Evolutionary conservation across 2,888 invertebrate species (phyloP).

Genomic region (Agrotis puta): DNA sequence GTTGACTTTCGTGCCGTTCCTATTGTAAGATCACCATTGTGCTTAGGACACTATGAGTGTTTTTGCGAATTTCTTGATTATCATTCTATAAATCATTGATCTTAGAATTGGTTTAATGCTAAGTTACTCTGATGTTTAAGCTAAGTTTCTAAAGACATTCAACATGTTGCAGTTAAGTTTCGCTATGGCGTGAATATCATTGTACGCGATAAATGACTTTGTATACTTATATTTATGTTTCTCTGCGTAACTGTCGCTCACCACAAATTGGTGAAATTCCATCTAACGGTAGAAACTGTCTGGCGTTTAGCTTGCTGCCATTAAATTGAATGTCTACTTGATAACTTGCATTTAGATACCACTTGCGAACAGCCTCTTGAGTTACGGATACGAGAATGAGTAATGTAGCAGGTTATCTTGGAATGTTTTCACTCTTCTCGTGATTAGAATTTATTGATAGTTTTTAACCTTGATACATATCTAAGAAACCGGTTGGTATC

Average conservation of each 20-base stretch:
- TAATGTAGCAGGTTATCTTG: constrained; percentile 57
- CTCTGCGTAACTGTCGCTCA: constrained; percentile 57
- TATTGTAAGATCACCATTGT: background rate
- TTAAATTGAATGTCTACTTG: constrained; percentile 61
- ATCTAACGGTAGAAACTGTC: constrained; percentile 64
- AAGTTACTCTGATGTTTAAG: constrained; percentile 16
- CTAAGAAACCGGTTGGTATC: constrained; percentile 53
- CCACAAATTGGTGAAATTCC: constrained; percentile 69
- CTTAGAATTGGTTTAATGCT: background rate
- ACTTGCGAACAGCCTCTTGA: constrained; percentile 51
- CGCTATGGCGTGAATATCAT: constrained; percentile 25
- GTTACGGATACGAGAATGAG: constrained; percentile 57
- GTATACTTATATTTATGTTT: constrained; percentile 51
- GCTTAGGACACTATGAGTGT: background rate
- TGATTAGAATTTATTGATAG: constrained; percentile 65
- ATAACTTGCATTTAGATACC: constrained; percentile 61
- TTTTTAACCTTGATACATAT: constrained; percentile 65
- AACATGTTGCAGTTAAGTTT: constrained; percentile 25
- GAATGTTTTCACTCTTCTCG: constrained; percentile 64
- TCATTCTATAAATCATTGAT: background rate
- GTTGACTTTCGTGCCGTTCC: background rate
- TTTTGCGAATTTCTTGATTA: background rate
- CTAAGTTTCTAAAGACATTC: constrained; percentile 17
- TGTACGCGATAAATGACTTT: constrained; percentile 43
- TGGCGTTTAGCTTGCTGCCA: constrained; percentile 54